A percentile compares a stretch with the other conserved stretches of the same genome.
phyloP scores from a whole-genome alignment of 1,140 invertebrate species.

The Elymnias hypermnestra region DNA sequence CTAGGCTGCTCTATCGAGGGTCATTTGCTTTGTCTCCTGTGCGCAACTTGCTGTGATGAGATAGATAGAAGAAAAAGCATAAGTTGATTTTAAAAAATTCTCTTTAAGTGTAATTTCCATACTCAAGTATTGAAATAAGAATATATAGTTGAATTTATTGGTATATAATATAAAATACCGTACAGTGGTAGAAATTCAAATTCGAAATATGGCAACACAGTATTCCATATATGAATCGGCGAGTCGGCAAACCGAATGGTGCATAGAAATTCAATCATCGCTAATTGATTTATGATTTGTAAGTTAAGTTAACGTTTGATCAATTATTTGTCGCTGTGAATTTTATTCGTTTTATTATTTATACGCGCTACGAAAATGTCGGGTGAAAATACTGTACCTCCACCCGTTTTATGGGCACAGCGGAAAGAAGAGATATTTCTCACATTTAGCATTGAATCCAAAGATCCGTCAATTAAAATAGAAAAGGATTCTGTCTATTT shows the following conservation, averaged over 20 bases:
- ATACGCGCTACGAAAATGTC: slow-evolving; percentile 39
- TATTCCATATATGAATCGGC: slow-evolving; percentile 32
- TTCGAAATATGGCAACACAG: slow-evolving; percentile 20
- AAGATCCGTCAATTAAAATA: slow-evolving; percentile 84
- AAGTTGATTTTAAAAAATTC: no score
- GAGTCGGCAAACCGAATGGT: slow-evolving; percentile 23
- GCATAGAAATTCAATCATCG: slow-evolving; percentile 26
- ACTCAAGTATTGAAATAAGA: no score
- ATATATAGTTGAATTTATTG: no score
- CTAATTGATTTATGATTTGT: slow-evolving; percentile 24
- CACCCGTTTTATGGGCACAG: slow-evolving; percentile 95
- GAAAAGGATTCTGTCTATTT: slow-evolving; percentile 90
- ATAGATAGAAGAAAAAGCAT: no score
- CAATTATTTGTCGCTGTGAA: slow-evolving; percentile 33
- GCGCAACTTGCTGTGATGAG: no score
- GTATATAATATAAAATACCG: no score
- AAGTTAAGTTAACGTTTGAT: slow-evolving; percentile 26
- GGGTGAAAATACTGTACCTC: slow-evolving; percentile 77
- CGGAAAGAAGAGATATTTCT: slow-evolving; percentile 88
- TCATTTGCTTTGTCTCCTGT: no score
- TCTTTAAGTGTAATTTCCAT: no score
- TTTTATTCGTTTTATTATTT: slow-evolving; percentile 11
- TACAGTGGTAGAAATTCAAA: neutral
- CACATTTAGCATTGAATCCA: slow-evolving; percentile 93
- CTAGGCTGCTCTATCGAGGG: no score